Conservation (phyloP, 2,888 invertebrate genomes). For the Coelopa pilipes region DNA sequence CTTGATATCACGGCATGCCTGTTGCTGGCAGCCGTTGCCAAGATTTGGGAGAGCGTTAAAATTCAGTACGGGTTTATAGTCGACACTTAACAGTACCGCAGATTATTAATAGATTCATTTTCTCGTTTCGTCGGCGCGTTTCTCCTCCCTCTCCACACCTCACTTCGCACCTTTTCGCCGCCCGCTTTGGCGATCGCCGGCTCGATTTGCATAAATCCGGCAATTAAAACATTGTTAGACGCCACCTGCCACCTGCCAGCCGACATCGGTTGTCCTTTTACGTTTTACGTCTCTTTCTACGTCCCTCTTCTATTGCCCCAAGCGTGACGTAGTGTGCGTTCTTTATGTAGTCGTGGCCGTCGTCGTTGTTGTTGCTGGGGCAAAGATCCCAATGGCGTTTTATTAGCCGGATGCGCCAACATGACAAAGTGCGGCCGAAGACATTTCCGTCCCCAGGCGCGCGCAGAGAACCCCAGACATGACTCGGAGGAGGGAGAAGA, state of each 20-base stretch:
- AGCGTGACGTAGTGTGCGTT: too few species aligned
- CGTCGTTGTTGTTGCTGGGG: background rate
- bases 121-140: background rate
- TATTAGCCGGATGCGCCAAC: constrained; percentile 32
- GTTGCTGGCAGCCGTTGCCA: too few species aligned
- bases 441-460: constrained; percentile 23
- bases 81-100: too few species aligned
- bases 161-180: background rate
- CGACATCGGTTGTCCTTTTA: constrained; percentile 7
- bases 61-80: too few species aligned
- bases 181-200: background rate
- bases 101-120: too few species aligned
- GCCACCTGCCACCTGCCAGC: background rate
- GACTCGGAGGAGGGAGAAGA: background rate
- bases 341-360: background rate
- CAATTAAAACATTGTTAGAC: background rate
- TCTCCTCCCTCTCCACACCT: background rate
- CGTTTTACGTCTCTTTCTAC: background rate
- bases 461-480: too few species aligned
- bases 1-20: too few species aligned
- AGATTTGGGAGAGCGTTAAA: too few species aligned
- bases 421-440: constrained; percentile 22
- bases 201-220: constrained; percentile 28
- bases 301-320: too few species aligned
- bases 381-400: background rate